Base-by-base conservation (phyloP, 2,888 invertebrate genomes). In the Panopea generosa region DNA sequence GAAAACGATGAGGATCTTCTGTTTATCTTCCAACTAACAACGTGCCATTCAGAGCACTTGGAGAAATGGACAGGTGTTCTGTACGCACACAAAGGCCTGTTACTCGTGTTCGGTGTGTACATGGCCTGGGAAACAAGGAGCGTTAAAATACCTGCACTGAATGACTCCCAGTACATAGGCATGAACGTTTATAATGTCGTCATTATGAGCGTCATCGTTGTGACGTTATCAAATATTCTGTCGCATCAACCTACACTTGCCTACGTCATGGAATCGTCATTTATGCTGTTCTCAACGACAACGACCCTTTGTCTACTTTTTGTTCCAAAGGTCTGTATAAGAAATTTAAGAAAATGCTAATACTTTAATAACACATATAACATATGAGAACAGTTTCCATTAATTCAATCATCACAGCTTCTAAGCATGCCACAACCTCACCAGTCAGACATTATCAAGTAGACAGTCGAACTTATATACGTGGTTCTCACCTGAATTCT, bases 151-250 rank as follows among this genome's bases (percentile, higher is more conserved):
- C 96, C 97, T 16, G 97, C 96, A 0, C 93, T 98, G 27, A 98
- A 98, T 93, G 98, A 98, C 93, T 97, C 97, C 4, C 96, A 97
- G 91, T 97, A 97, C 92, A 98, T 98, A 84, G 98, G 89, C 14
- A 96, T 98, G 92, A 97, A 97, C 86, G 97, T 98, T 0, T 98
- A 98, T 91, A 97, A 96, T 60, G 97, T 97, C 0, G 97, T 98
- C 59, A 96, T 98, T 80, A 96, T 96, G 55, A 96, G 96, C 84
- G 95, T 96, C 9, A 95, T 97, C 83, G 96, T 97, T 11, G 97
- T 97, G 4, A 96, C 97, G 4, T 94, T 97, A 78, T 97, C 97
- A n/a, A 97, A 96, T 89, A 95, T 98, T 60, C 95, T 97, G 84
- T 96, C 96, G 1, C 96, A 97, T 63, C 84, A 86, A 45, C 91